phyloP scores from a whole-genome alignment of 2,113 vertebrate genomes.

The Thymallus thymallus region DNA sequence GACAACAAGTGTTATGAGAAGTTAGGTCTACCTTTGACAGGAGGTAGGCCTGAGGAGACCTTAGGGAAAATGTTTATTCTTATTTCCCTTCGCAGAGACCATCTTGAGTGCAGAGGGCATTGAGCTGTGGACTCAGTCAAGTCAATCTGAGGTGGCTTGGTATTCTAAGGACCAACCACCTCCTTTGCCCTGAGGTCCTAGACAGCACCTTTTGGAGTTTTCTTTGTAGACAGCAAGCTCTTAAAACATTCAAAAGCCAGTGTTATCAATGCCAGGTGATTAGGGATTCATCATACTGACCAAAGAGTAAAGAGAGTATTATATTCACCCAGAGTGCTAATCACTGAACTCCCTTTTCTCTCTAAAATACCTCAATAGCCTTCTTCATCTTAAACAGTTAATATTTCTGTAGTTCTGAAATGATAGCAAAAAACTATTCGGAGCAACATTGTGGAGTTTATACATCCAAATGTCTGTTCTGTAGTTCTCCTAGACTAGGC shows the following conservation, averaged over 20 bases:
- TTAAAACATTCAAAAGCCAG: conserved; percentile 2
- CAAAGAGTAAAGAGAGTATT: too few species aligned
- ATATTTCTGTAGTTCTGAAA: too few species aligned
- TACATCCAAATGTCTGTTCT: too few species aligned
- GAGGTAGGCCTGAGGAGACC: conserved; percentile 38
- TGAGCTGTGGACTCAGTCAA: conserved; percentile 51
- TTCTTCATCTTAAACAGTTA: too few species aligned
- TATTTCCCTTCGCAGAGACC: conserved; percentile 43
- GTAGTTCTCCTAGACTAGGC: too few species aligned
- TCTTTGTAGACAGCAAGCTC: conserved; percentile 30
- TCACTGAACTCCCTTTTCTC: too few species aligned
- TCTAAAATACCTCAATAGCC: too few species aligned
- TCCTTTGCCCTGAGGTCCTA: conserved; percentile 37
- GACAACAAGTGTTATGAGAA: background rate
- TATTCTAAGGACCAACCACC: conserved; percentile 44
- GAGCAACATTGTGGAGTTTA: too few species aligned
- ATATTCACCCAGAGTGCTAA: too few species aligned
- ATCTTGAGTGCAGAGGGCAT: conserved; percentile 49
- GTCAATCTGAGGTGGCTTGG: conserved; percentile 35
- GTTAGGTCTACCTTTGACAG: conserved; percentile 44
- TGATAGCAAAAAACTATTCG: too few species aligned
- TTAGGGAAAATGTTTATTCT: conserved; percentile 52
- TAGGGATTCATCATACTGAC: too few species aligned
- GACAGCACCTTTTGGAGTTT: conserved; percentile 39
- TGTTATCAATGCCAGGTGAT: too few species aligned